Conservation (phyloP, 2,113 vertebrate genomes). For the Cryptomyrus ogoouensis region DNA sequence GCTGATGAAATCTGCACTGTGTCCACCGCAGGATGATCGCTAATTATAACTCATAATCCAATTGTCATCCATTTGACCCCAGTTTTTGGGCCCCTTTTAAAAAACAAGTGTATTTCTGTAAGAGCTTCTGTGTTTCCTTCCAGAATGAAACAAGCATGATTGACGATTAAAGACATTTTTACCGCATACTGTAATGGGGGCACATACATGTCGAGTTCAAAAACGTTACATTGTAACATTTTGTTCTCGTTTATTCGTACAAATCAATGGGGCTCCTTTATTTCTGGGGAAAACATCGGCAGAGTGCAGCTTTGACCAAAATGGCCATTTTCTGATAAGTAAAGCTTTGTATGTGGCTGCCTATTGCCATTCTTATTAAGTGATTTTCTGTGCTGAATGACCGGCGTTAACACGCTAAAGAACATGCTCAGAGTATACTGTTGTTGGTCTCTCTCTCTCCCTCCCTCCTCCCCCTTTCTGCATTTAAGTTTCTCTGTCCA, state of each 20-base stretch:
- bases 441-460: background rate
- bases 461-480: background rate
- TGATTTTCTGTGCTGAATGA: background rate
- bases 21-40: background rate
- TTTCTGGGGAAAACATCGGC: background rate
- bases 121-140: background rate
- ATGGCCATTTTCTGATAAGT: background rate
- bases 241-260: background rate
- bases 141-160: background rate
- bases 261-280: background rate
- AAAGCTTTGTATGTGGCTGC: background rate
- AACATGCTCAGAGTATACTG: background rate
- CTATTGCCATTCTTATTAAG: background rate
- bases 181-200: background rate
- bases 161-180: constrained; percentile 7
- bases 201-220: background rate
- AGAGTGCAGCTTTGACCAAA: background rate
- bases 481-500: background rate
- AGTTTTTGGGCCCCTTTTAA: background rate
- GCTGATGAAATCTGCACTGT: background rate
- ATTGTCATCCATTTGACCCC: background rate
- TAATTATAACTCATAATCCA: background rate
- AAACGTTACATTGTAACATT: background rate
- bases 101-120: background rate
- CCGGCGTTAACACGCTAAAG: background rate